Conservation (phyloP, 2,888 invertebrate species). For the Scaeva pyrastri region DNA sequence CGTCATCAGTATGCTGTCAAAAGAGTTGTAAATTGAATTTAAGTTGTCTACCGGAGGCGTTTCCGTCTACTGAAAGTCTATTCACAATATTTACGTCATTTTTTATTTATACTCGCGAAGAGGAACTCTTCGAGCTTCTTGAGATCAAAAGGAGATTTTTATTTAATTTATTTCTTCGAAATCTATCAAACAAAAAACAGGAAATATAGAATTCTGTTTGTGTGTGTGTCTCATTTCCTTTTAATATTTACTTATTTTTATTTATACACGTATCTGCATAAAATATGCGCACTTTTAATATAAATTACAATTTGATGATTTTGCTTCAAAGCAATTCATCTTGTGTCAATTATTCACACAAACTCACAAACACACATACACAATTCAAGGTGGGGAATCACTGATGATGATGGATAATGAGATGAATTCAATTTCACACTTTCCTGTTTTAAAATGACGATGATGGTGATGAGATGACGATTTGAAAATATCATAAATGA, state of each 20-base stretch:
- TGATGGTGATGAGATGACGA: constrained; percentile 18
- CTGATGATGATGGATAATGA: constrained; percentile 31
- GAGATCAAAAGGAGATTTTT: neutral
- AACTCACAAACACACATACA: neutral
- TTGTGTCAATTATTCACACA: constrained; percentile 30
- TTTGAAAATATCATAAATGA: constrained; percentile 24
- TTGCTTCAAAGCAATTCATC: constrained; percentile 44
- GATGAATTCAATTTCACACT: constrained; percentile 51
- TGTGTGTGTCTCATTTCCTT: constrained; percentile 22
- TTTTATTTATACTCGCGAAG: too few relatives aligned
- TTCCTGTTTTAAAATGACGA: neutral
- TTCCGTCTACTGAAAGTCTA: neutral
- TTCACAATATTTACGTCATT: neutral
- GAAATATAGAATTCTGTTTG: constrained; percentile 23
- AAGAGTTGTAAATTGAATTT: neutral
- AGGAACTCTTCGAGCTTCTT: neutral
- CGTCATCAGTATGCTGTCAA: neutral
- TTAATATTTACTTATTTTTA: constrained; percentile 42
- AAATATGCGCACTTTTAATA: constrained; percentile 68
- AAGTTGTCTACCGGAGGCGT: neutral
- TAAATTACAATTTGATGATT: constrained; percentile 37
- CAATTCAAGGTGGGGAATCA: neutral
- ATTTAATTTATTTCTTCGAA: neutral
- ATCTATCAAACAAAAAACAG: constrained; percentile 47
- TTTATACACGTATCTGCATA: constrained; percentile 58